These are phyloP conservation scores for Euura saliciscinereae DNA, from an alignment of 1,140 invertebrate genomes.

Conservation along the genomic window DNA sequence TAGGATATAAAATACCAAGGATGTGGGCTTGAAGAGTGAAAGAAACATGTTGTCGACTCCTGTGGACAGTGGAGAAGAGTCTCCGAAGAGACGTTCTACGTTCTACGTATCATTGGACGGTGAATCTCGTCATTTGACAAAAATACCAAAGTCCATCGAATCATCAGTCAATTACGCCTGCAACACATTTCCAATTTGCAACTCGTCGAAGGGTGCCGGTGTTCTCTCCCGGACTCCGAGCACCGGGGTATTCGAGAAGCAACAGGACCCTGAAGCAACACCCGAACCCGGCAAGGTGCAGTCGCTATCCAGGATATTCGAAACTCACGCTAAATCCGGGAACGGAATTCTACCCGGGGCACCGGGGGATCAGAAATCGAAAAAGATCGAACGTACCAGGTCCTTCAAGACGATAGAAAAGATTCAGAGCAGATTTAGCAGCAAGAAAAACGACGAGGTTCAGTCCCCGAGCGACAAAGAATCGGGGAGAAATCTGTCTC, in stretches of 20 bases:
- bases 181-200: constrained; percentile 49
- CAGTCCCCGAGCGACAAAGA: not conserved
- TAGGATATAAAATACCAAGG: no score
- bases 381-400: constrained; percentile 53
- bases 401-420: constrained; percentile 58
- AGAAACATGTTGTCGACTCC: no score
- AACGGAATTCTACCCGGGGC: not conserved
- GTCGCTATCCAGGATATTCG: constrained; percentile 55
- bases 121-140: constrained; percentile 37
- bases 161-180: constrained; percentile 41
- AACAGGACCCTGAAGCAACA: constrained; percentile 19
- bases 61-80: constrained; percentile 33
- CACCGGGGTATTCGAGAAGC: constrained; percentile 34
- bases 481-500: not conserved
- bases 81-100: constrained; percentile 58
- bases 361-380: constrained; percentile 9
- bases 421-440: constrained; percentile 52
- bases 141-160: constrained; percentile 38
- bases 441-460: constrained; percentile 38
- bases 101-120: constrained; percentile 60
- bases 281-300: constrained; percentile 54
- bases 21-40: no score
- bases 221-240: constrained; percentile 44
- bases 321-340: constrained; percentile 21
- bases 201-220: constrained; percentile 31